Percentiles rank a stretch among this genome's conserved stretches.
Conservation (phyloP, 53 echinoderm and acorn worm species). For the Luidia sarsii region DNA sequence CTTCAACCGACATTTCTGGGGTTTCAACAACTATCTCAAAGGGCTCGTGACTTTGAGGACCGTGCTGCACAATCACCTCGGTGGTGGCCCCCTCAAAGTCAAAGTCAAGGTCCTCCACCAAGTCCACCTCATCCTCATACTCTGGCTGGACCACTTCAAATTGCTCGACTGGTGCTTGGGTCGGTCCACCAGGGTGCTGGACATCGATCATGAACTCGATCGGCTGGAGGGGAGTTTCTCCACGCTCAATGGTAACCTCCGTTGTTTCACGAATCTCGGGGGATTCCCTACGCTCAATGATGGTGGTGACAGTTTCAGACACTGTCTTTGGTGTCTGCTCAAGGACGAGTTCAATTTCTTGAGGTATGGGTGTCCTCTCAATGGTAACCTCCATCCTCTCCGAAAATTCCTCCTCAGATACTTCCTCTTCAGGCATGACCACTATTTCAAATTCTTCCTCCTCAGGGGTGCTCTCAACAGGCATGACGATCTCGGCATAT, state of each 20-base stretch:
- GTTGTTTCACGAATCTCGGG: conserved; percentile 59
- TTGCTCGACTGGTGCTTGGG: conserved; percentile 44
- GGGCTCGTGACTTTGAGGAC: background rate
- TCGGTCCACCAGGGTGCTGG: conserved; percentile 47
- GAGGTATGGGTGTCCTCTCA: conserved; percentile 46
- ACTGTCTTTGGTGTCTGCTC: conserved; percentile 55
- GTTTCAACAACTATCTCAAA: conserved; percentile 65
- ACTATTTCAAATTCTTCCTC: conserved; percentile 41
- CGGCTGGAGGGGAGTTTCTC: conserved; percentile 63
- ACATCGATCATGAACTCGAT: conserved; percentile 69
- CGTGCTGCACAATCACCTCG: conserved; percentile 2
- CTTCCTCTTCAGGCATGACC: conserved; percentile 32
- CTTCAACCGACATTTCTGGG: conserved; percentile 16
- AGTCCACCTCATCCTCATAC: conserved; percentile 56
- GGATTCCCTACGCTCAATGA: conserved; percentile 24
- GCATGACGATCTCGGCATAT: conserved; percentile 77
- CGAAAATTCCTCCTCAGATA: conserved; percentile 38
- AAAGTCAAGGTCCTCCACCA: conserved; percentile 43
- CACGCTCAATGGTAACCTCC: conserved; percentile 64
- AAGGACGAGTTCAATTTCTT: conserved; percentile 59
- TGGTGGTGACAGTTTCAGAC: conserved; percentile 48
- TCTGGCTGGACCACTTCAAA: conserved; percentile 56
- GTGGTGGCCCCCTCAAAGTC: conserved; percentile 10
- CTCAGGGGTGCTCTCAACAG: conserved; percentile 32
- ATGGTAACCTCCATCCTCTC: conserved; percentile 60